These are phyloP conservation scores for Drosophila orosa DNA, from an alignment of 1,140 invertebrate species.

Conservation along the genomic window DNA sequence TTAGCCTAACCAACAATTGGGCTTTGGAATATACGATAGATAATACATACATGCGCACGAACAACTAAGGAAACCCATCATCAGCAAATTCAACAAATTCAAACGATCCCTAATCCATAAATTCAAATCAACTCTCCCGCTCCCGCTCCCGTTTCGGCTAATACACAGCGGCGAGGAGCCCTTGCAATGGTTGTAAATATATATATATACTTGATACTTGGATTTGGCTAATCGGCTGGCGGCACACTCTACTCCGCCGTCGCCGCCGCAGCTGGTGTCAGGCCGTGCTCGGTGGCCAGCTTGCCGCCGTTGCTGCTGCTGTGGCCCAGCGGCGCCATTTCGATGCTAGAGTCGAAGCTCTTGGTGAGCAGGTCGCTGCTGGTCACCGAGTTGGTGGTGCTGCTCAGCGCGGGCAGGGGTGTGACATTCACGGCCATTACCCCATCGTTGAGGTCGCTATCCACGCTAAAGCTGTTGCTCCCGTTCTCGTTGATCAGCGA, in stretches of 20 bases:
- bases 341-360: constrained; percentile 81
- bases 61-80: constrained; percentile 48
- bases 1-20: constrained; percentile 47
- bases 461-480: constrained; percentile 79
- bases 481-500: constrained; percentile 77
- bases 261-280: constrained; percentile 30
- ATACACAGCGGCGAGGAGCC: constrained; percentile 38
- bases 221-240: constrained; percentile 68
- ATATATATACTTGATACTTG: constrained; percentile 62
- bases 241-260: constrained; percentile 47
- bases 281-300: constrained; percentile 57
- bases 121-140: constrained; percentile 12
- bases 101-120: constrained; percentile 43
- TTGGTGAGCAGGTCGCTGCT: constrained; percentile 80
- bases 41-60: constrained; percentile 20
- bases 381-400: constrained; percentile 80
- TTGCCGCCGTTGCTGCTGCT: constrained; percentile 71
- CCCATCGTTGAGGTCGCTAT: constrained; percentile 72
- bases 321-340: constrained; percentile 66
- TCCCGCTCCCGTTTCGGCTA: constrained; percentile 18
- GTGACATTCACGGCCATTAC: constrained; percentile 34
- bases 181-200: constrained; percentile 42
- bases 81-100: constrained; percentile 36
- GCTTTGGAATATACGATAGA: constrained; percentile 36
- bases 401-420: constrained; percentile 55